Evolutionary conservation across 2,888 invertebrate genomes (phyloP).

Genomic region (Seladonia tumulorum): DNA sequence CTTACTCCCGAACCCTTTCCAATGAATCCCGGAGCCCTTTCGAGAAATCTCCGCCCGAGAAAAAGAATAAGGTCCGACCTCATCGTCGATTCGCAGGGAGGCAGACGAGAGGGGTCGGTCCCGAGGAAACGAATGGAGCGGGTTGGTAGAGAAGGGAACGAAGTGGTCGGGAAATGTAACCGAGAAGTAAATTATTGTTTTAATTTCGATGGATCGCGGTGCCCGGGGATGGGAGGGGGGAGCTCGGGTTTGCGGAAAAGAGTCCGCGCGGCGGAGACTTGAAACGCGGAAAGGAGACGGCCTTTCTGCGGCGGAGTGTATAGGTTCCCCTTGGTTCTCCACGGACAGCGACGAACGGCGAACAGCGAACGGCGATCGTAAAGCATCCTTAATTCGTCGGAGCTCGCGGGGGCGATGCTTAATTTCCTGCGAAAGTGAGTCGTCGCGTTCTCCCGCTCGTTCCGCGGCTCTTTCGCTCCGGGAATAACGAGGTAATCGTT

Average conservation of each 20-base stretch:
- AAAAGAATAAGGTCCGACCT: not conserved
- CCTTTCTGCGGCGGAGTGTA: not conserved
- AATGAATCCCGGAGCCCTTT: not conserved
- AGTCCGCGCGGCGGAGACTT: not conserved
- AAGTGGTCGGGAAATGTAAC: slow-evolving; percentile 42
- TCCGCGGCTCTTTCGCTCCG: slow-evolving; percentile 42
- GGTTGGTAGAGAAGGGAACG: not conserved
- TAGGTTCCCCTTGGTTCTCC: slow-evolving; percentile 43
- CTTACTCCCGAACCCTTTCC: not conserved
- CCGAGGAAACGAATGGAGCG: not conserved
- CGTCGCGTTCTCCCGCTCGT: slow-evolving; percentile 47
- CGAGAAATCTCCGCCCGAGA: not conserved
- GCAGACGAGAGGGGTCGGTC: not conserved
- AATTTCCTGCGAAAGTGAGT: slow-evolving; percentile 57
- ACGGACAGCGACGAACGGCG: slow-evolving; percentile 67
- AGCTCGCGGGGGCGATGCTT: slow-evolving; percentile 56
- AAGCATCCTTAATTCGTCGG: slow-evolving; percentile 76
- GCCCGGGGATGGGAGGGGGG: not conserved
- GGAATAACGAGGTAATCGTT: slow-evolving; percentile 63
- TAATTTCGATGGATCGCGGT: slow-evolving; percentile 73
- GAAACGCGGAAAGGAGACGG: not conserved
- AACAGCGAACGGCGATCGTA: slow-evolving; percentile 68
- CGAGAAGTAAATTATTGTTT: slow-evolving; percentile 79
- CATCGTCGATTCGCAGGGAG: not conserved
- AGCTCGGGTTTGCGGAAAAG: slow-evolving; percentile 60